A percentile compares a stretch with the other conserved stretches of the same genome.
Conservation (phyloP, 2,888 invertebrate genomes). For the Caenorhabditis sp. region DNA sequence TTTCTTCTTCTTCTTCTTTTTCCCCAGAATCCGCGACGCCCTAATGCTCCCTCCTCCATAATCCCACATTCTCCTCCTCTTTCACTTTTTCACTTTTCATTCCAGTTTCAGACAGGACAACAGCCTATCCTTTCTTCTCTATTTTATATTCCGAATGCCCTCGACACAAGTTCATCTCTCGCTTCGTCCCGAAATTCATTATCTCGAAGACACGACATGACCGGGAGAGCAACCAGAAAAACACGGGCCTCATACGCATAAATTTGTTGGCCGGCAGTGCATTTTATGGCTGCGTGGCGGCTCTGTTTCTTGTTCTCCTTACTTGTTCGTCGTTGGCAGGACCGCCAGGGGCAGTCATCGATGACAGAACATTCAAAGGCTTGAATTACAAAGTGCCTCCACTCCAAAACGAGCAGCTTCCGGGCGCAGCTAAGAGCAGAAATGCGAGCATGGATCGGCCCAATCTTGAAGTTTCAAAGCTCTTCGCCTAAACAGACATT, state of each 20-base stretch:
- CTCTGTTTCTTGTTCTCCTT: slow-evolving; percentile 2
- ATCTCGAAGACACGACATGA: slow-evolving; percentile 5
- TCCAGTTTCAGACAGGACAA: slow-evolving; percentile 11
- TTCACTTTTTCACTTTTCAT: slow-evolving; percentile 1
- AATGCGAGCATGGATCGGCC: too few relatives aligned
- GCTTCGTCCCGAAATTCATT: slow-evolving; percentile 15
- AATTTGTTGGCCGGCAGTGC: slow-evolving; percentile 32
- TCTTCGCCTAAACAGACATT: too few relatives aligned
- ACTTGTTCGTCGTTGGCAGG: neutral
- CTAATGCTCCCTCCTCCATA: slow-evolving; percentile 28
- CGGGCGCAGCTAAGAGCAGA: too few relatives aligned
- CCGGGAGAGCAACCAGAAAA: slow-evolving; percentile 13
- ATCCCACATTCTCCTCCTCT: slow-evolving; percentile 27
- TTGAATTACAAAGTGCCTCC: slow-evolving; percentile 38
- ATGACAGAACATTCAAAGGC: slow-evolving; percentile 25
- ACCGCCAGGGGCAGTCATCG: slow-evolving; percentile 1
- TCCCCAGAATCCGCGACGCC: slow-evolving; percentile 13
- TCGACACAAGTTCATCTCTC: slow-evolving; percentile 18
- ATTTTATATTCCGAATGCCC: slow-evolving; percentile 8
- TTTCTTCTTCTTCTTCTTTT: too few relatives aligned
- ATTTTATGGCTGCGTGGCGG: slow-evolving; percentile 34
- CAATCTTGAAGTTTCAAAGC: too few relatives aligned
- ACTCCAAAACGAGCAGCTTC: neutral
- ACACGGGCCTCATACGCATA: slow-evolving; percentile 33
- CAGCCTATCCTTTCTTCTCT: slow-evolving; percentile 10